phyloP scores from a whole-genome alignment of 2,888 invertebrate species.

The Sinopyrophorus schimmeli region DNA sequence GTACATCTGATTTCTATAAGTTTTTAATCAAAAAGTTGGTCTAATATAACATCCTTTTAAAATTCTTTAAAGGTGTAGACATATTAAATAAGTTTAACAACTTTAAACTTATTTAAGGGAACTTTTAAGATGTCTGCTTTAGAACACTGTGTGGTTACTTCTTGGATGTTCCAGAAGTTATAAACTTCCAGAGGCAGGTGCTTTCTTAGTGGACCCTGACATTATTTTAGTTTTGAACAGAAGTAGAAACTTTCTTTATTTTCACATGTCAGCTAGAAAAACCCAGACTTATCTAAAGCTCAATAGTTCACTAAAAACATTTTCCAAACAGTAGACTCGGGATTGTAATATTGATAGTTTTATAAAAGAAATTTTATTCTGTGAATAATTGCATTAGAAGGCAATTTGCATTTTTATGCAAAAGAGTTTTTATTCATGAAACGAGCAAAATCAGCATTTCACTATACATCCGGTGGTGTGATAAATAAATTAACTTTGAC shows the following conservation, averaged over 20 bases:
- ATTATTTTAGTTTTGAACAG: conserved; percentile 17
- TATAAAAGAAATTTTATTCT: too few relatives aligned
- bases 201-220: conserved; percentile 15
- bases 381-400: too few relatives aligned
- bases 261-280: conserved; percentile 1
- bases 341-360: too few relatives aligned
- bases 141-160: conserved; percentile 10
- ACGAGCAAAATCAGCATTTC: too few relatives aligned
- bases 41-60: neutral
- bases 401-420: too few relatives aligned
- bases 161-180: conserved; percentile 7
- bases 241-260: conserved; percentile 14
- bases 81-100: conserved; percentile 8
- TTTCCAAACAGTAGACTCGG: too few relatives aligned
- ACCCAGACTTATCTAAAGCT: neutral
- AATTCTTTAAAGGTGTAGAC: neutral
- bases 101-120: conserved; percentile 8
- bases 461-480: too few relatives aligned
- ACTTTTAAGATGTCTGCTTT: conserved; percentile 4
- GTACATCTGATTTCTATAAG: too few relatives aligned
- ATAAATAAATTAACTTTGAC: too few relatives aligned
- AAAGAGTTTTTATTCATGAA: too few relatives aligned
- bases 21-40: too few relatives aligned
- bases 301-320: neutral
- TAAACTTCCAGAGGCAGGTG: conserved; percentile 13